Evolutionary conservation across 2,888 invertebrate genomes (phyloP).

Genomic region (Synanthedon tipuliformis): DNA sequence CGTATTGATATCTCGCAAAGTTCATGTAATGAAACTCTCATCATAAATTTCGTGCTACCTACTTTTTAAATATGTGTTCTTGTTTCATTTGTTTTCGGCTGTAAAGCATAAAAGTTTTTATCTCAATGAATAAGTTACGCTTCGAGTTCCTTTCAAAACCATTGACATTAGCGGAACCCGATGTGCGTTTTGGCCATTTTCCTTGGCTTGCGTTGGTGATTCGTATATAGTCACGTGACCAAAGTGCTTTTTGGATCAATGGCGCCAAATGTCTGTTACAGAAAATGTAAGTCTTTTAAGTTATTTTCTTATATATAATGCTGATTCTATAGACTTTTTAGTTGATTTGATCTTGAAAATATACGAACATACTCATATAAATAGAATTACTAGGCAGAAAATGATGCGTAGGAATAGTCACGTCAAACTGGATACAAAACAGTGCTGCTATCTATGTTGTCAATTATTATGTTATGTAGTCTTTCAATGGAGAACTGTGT

Average conservation of each 20-base stretch:
- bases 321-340: slow-evolving; percentile 10
- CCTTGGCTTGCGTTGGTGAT: slow-evolving; percentile 70
- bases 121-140: slow-evolving; percentile 57
- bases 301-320: slow-evolving; percentile 24
- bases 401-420: slow-evolving; percentile 59
- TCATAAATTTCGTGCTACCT: slow-evolving; percentile 49
- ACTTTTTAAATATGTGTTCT: slow-evolving; percentile 51
- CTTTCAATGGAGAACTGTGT: slow-evolving; percentile 73
- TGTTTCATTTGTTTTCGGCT: slow-evolving; percentile 35
- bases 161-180: slow-evolving; percentile 66
- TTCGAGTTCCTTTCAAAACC: slow-evolving; percentile 58
- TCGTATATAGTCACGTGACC: slow-evolving; percentile 70
- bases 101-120: slow-evolving; percentile 34
- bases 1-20: slow-evolving; percentile 65
- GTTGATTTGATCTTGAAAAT: slow-evolving; percentile 7
- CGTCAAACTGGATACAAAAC: slow-evolving; percentile 70
- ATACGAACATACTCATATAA: slow-evolving; percentile 26
- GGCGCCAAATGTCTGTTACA: slow-evolving; percentile 67
- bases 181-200: slow-evolving; percentile 71
- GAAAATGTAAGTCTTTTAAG: slow-evolving; percentile 61
- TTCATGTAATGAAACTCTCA: slow-evolving; percentile 52
- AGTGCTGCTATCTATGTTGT: slow-evolving; percentile 85
- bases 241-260: slow-evolving; percentile 66
- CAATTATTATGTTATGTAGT: slow-evolving; percentile 75
- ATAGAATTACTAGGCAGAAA: slow-evolving; percentile 23